Conservation (phyloP, 2,113 vertebrate genomes). For the Coptodon rendalli region DNA sequence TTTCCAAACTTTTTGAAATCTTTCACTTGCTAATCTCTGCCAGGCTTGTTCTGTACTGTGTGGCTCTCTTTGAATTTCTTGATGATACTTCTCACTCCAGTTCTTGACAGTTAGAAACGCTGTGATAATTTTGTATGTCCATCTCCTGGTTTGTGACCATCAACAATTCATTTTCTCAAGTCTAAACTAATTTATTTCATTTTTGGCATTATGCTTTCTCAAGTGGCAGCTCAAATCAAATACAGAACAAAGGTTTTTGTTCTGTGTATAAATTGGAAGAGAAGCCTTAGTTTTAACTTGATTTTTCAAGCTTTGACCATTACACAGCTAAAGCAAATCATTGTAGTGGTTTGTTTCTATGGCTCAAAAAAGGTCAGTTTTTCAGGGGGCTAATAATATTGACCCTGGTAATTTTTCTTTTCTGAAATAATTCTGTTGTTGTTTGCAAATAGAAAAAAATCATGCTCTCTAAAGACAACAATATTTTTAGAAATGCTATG, state of each 20-base stretch:
- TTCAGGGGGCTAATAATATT: background rate
- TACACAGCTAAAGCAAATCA: background rate
- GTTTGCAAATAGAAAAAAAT: background rate
- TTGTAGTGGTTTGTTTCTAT: background rate
- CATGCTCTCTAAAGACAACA: background rate
- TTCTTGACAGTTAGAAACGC: background rate
- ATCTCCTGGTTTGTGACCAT: background rate
- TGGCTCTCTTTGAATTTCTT: background rate
- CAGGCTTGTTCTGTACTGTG: background rate
- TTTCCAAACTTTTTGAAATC: background rate
- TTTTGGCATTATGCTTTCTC: background rate
- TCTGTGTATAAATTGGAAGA: background rate
- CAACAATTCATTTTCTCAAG: background rate
- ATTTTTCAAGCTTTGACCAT: background rate
- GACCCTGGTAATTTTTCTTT: background rate
- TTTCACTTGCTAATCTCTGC: background rate
- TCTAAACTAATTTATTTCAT: background rate
- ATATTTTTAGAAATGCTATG: background rate
- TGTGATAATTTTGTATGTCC: background rate
- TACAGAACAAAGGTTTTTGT: background rate
- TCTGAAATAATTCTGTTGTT: background rate
- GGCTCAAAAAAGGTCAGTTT: background rate
- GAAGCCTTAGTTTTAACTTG: background rate
- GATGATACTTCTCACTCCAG: background rate
- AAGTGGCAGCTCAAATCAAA: background rate